Evolutionary conservation across 2,113 vertebrate species (phyloP), one percentile per base, ranked within the genome.

Genomic region (Platycercus adscitus): DNA sequence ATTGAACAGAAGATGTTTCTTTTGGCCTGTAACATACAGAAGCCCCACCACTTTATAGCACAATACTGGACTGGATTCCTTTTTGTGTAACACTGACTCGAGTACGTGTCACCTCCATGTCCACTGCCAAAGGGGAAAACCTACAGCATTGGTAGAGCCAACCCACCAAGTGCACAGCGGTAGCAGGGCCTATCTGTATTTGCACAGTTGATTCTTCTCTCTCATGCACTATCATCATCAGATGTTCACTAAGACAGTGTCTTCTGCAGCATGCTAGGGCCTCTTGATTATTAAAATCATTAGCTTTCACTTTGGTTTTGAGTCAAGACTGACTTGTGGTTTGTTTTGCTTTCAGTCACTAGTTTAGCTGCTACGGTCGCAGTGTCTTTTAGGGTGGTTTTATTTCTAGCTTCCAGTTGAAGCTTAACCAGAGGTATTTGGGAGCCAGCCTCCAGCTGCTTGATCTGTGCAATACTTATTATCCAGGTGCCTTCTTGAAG

Each of bases 371-470:
- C 95, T 95, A 10, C 58, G 17, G 52, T 37, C 7, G 53, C 79
- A 49, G 58, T 76, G 81, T 86, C 23, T 47, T 60, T 47, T 47
- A 86, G 39, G 43, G 41, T n/a, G 70, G 46, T 75, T 93, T 95
- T 69, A 58, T 80, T 80, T 58, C 65, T 26, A 92, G 78, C 80
- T 93, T 92, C 91, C 80, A 53, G 53, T 63, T 13, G 71, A 92
- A 95, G 88, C 71, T 91, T 43, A 12, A 11, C 6, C 35, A 37
- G 86, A 88, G 70, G 66, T 49, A 69, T 66, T 58, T 52, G 86
- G 92, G 95, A 93, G 84, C 90, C 73, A 95, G 72, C 35, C 91
- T 96, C 92, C 95, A 87, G 94, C 86, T 95, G 89, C 96, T 96
- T 95, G 21, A 86, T 77, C 94, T 47, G 93, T 83, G 91, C 89